Percentiles rank a stretch among this genome's conserved stretches.
Evolutionary conservation across 2,113 vertebrate species (phyloP).

Genomic region (Halcyon senegalensis): DNA sequence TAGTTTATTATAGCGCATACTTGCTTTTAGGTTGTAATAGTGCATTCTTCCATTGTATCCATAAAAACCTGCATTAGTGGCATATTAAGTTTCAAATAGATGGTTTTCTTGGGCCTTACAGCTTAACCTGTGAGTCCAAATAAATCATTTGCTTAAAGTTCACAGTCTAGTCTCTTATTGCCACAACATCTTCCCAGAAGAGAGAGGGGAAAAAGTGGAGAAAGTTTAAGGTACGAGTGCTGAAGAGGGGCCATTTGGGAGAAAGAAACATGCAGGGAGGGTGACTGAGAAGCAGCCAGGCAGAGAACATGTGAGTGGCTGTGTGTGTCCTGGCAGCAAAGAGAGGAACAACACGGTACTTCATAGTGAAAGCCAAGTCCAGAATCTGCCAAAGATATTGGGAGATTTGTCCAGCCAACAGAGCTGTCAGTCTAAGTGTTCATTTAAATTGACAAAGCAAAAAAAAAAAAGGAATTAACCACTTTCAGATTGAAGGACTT

Average conservation of each 20-base stretch:
- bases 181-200: not conserved
- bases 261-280: not conserved
- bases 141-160: too few species aligned
- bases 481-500: not conserved
- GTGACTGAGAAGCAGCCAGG: not conserved
- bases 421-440: not conserved
- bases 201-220: not conserved
- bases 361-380: not conserved
- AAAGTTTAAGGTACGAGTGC: not conserved
- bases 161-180: too few species aligned
- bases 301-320: not conserved
- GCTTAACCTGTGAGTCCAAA: too few species aligned
- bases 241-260: not conserved
- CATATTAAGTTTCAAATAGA: too few species aligned
- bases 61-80: too few species aligned
- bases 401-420: not conserved
- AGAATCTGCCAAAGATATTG: not conserved
- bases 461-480: not conserved
- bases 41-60: too few species aligned
- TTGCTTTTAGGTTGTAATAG: too few species aligned
- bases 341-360: not conserved
- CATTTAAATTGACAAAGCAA: not conserved
- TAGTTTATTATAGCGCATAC: too few species aligned
- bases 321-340: constrained; percentile 20
- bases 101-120: too few species aligned